These are phyloP conservation scores for Homarus americanus DNA, from an alignment of 1,140 invertebrate genomes.

Conservation along the genomic window DNA sequence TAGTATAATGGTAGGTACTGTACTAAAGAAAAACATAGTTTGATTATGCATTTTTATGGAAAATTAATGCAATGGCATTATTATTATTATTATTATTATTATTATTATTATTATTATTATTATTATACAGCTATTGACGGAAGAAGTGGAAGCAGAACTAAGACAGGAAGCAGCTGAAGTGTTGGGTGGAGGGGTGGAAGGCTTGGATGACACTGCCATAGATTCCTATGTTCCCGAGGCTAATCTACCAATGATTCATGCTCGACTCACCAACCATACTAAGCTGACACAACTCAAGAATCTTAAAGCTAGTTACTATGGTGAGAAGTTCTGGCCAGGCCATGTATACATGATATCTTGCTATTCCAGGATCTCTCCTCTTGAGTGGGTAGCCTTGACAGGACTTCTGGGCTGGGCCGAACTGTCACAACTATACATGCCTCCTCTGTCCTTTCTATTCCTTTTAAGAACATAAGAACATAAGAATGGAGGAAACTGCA, in stretches of 20 bases:
- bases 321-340: slow-evolving; percentile 81
- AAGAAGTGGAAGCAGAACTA: slow-evolving; percentile 53
- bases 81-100: neutral
- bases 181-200: slow-evolving; percentile 74
- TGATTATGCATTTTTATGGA: neutral
- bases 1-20: too few relatives aligned
- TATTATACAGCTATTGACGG: slow-evolving; percentile 22
- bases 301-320: slow-evolving; percentile 88
- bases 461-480: too few relatives aligned
- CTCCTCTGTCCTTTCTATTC: too few relatives aligned
- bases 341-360: too few relatives aligned
- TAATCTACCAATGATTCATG: slow-evolving; percentile 80
- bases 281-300: slow-evolving; percentile 84
- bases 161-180: slow-evolving; percentile 53
- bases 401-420: too few relatives aligned
- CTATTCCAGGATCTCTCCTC: too few relatives aligned
- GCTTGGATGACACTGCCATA: slow-evolving; percentile 48
- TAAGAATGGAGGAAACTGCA: too few relatives aligned
- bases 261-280: slow-evolving; percentile 85
- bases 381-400: too few relatives aligned
- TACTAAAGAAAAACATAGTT: too few relatives aligned
- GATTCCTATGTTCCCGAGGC: slow-evolving; percentile 61
- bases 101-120: neutral
- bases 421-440: too few relatives aligned
- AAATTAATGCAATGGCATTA: neutral